These are phyloP conservation scores for Sturnira hondurensis DNA, from an alignment of 2,113 vertebrate genomes.

Conservation along the genomic window DNA sequence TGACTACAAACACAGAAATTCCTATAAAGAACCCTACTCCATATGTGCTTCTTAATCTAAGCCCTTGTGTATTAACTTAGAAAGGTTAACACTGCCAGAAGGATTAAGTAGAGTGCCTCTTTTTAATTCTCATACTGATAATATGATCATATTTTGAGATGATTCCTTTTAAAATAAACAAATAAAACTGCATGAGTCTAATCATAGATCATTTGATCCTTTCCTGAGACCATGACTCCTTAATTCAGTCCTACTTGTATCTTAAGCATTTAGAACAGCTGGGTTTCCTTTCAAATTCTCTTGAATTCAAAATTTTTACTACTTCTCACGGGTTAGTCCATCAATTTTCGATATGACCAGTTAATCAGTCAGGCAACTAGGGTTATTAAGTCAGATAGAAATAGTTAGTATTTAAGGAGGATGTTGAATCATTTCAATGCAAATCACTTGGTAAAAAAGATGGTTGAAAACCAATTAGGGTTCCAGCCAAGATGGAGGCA, in stretches of 20 bases:
- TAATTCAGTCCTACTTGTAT: neutral
- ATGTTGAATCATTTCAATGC: neutral
- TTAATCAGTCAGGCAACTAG: neutral
- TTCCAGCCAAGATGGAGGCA: no score
- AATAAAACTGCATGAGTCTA: neutral
- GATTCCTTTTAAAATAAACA: neutral
- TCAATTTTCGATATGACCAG: neutral
- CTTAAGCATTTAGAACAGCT: neutral
- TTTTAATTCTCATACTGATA: neutral
- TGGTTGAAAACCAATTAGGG: neutral
- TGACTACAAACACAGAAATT: neutral
- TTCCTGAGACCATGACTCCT: neutral
- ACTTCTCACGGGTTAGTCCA: neutral
- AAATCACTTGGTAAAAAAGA: neutral
- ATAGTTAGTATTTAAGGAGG: neutral
- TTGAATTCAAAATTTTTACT: neutral
- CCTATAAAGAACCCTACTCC: neutral
- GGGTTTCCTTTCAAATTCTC: neutral
- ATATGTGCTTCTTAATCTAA: neutral
- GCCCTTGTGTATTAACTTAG: neutral
- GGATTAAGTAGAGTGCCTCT: neutral
- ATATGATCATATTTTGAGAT: neutral
- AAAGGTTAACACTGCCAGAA: neutral
- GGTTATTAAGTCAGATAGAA: neutral
- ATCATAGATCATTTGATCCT: neutral